A percentile compares a stretch with the other conserved stretches of the same genome.
These are phyloP conservation scores for Drosophila erecta DNA, from an alignment of 1,140 invertebrate genomes.

Conservation along the genomic window DNA sequence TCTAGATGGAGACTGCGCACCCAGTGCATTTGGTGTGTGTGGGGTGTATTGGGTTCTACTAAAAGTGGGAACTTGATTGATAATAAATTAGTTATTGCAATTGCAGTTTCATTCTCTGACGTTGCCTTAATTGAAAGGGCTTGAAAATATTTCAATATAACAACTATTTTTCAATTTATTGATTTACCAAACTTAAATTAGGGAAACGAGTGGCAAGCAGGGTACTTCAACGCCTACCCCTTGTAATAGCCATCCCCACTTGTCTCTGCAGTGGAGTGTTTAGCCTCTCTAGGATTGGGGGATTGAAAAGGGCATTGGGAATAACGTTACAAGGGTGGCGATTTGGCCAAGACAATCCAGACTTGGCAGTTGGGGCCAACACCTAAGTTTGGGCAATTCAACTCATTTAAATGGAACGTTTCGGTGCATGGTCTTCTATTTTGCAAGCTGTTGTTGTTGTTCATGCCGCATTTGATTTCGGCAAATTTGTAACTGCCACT, in stretches of 20 bases:
- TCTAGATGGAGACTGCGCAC: slow-evolving; percentile 2
- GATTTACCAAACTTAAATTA: no score
- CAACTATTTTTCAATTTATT: no score
- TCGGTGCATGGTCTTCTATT: slow-evolving; percentile 15
- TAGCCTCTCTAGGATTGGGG: slow-evolving; percentile 24
- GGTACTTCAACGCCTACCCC: neutral
- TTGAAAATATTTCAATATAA: no score
- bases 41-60: neutral
- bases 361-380: slow-evolving; percentile 5
- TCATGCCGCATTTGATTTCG: slow-evolving; percentile 64
- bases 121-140: no score
- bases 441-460: slow-evolving; percentile 20
- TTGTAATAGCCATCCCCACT: neutral
- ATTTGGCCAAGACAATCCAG: neutral
- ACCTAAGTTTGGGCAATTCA: slow-evolving; percentile 43
- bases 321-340: slow-evolving; percentile 16
- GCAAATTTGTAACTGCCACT: slow-evolving; percentile 82
- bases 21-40: neutral
- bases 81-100: neutral
- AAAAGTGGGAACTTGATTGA: neutral
- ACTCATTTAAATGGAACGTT: slow-evolving; percentile 65
- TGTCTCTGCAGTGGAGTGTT: slow-evolving; percentile 36
- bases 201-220: no score
- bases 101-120: no score
- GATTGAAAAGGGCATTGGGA: slow-evolving; percentile 46